These are phyloP conservation scores for Alosa alosa DNA, from an alignment of 2,113 vertebrate species.

Conservation along the genomic window DNA sequence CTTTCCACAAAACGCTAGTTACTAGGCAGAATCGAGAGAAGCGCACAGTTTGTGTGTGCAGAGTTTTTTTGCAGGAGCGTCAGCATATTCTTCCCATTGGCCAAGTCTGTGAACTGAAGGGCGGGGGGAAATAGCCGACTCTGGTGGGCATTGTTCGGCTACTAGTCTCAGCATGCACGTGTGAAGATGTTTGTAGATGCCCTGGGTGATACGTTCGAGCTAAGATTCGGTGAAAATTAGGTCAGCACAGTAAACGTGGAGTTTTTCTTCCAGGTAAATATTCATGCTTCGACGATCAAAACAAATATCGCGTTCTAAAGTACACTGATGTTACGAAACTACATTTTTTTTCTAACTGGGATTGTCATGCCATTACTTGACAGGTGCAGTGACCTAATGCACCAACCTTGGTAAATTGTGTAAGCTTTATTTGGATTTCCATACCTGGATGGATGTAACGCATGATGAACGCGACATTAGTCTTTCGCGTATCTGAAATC, in stretches of 20 bases:
- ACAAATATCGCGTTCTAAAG: background rate
- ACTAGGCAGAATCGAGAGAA: slow-evolving; percentile 29
- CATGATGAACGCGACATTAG: background rate
- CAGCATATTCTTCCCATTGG: background rate
- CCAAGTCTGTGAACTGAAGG: background rate
- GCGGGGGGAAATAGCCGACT: background rate
- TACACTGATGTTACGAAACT: background rate
- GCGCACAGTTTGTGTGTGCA: background rate
- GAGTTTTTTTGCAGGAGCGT: background rate
- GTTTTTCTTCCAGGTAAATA: background rate
- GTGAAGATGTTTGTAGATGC: background rate
- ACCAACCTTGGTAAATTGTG: background rate
- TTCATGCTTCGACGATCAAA: background rate
- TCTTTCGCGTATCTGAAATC: background rate
- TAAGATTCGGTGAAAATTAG: background rate
- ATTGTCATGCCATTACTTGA: background rate
- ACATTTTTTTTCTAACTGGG: background rate
- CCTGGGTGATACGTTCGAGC: background rate
- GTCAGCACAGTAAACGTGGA: background rate
- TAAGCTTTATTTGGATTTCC: background rate
- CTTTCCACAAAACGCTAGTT: slow-evolving; percentile 1
- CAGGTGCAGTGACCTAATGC: background rate
- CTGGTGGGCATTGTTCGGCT: background rate
- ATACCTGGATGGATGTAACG: background rate
- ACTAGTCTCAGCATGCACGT: slow-evolving; percentile 15